phyloP scores from a whole-genome alignment of 2,888 invertebrate species.

The Drosophila lutescens region DNA sequence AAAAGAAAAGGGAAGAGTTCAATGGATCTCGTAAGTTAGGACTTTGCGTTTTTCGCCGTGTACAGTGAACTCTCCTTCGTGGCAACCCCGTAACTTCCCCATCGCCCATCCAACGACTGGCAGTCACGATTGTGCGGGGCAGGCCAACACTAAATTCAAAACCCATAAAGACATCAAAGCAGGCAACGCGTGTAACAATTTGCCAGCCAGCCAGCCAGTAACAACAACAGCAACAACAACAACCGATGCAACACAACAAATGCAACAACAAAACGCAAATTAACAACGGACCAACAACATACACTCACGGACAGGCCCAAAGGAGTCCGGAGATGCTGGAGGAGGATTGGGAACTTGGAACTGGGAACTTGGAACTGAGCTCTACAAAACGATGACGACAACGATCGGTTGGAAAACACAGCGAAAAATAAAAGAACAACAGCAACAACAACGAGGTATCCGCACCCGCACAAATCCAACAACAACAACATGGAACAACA shows the following conservation, averaged over 20 bases:
- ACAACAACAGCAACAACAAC: constrained; percentile 30
- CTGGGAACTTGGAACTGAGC: constrained; percentile 21
- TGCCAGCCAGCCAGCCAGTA: constrained; percentile 63
- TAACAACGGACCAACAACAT: constrained; percentile 69
- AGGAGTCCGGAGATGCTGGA: constrained; percentile 13
- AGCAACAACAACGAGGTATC: constrained; percentile 35
- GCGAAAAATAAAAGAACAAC: background rate
- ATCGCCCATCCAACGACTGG: constrained; percentile 51
- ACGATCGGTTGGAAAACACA: constrained; percentile 39
- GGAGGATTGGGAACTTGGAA: constrained; percentile 5
- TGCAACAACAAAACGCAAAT: constrained; percentile 79
- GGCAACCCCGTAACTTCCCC: background rate
- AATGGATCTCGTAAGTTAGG: background rate
- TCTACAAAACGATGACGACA: constrained; percentile 30
- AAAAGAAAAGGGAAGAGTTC: background rate
- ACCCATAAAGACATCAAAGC: constrained; percentile 79
- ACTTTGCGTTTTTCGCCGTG: background rate
- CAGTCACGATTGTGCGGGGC: constrained; percentile 70
- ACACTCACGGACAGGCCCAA: constrained; percentile 30
- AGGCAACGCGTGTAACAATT: constrained; percentile 79
- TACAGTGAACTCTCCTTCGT: constrained; percentile 30
- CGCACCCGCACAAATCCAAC: constrained; percentile 52
- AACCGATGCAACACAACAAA: constrained; percentile 49
- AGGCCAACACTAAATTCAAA: constrained; percentile 72
- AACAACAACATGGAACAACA: constrained; percentile 17